Conservation (phyloP, 2,888 invertebrate genomes). For the Stegana nigrithorax region DNA sequence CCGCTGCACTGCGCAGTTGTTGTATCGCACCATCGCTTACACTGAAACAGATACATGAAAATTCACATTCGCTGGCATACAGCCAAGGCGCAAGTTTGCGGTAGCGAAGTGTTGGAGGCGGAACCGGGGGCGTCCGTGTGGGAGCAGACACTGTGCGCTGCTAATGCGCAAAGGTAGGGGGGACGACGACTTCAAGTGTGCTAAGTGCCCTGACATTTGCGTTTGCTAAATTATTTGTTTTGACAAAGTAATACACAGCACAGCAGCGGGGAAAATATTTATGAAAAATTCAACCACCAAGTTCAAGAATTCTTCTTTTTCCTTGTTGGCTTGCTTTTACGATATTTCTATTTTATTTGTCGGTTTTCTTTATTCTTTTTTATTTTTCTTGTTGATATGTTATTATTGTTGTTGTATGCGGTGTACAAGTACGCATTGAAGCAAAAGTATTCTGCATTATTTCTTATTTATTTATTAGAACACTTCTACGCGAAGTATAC, state of each 20-base stretch:
- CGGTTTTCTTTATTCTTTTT: background rate
- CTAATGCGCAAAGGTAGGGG: too few species aligned
- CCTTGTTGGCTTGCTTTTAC: too few species aligned
- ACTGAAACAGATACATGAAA: background rate
- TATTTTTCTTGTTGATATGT: background rate
- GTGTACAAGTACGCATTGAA: too few species aligned
- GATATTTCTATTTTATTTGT: background rate
- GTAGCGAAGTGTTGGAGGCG: background rate
- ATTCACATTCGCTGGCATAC: background rate
- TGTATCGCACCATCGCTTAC: too few species aligned
- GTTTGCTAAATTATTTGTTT: conserved; percentile 49
- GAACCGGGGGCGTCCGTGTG: background rate
- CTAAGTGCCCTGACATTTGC: conserved; percentile 40
- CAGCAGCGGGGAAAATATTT: too few species aligned
- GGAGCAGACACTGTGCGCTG: too few species aligned
- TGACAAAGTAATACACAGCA: conserved; percentile 54
- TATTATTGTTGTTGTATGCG: background rate
- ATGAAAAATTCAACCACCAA: conserved; percentile 47
- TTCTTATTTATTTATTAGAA: too few species aligned
- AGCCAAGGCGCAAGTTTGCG: background rate
- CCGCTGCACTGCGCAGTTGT: too few species aligned
- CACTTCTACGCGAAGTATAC: too few species aligned
- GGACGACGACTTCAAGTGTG: background rate
- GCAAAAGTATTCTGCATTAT: too few species aligned
- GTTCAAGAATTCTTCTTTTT: too few species aligned